Evolutionary conservation across 2,797 vertebrate species (phyloP).

Genomic region (Rhodeus uyekii): DNA sequence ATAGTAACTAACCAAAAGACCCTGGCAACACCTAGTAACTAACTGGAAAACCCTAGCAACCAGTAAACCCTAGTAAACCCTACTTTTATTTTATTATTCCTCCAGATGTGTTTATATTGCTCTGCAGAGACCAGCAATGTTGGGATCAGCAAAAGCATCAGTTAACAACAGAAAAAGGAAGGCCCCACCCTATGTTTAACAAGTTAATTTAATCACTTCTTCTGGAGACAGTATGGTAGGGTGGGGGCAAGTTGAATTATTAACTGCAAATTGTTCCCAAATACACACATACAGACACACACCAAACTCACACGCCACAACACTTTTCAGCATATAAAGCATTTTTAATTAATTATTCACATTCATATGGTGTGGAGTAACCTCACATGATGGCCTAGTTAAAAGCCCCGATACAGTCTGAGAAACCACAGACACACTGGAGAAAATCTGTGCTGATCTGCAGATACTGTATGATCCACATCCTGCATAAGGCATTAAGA

Average conservation of each 20-base stretch:
- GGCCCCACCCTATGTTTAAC: conserved; percentile 22
- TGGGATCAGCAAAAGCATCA: not conserved
- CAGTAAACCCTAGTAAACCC: too few relatives aligned
- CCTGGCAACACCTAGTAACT: too few relatives aligned
- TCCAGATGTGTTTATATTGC: not conserved
- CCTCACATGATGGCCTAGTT: conserved; percentile 38
- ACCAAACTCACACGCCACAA: conserved; percentile 11
- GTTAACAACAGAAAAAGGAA: not conserved
- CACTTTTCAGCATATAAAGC: not conserved
- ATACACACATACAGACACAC: conserved; percentile 22
- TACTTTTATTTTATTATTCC: not conserved
- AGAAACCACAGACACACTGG: conserved; percentile 38
- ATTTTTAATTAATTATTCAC: conserved; percentile 44
- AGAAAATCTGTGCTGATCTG: conserved; percentile 29
- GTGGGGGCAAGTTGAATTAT: conserved; percentile 6
- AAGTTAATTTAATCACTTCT: conserved; percentile 1
- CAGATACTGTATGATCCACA: conserved; percentile 22
- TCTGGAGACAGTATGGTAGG: not conserved
- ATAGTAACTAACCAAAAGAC: too few relatives aligned
- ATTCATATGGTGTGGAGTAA: conserved; percentile 25
- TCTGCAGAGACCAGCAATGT: not conserved
- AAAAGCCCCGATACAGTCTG: conserved; percentile 33
- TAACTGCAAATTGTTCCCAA: not conserved
- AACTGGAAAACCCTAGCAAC: too few relatives aligned
- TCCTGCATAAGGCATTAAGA: conserved; percentile 21